phyloP scores from a whole-genome alignment of 1,140 invertebrate species.

The Leptinotarsa texana region DNA sequence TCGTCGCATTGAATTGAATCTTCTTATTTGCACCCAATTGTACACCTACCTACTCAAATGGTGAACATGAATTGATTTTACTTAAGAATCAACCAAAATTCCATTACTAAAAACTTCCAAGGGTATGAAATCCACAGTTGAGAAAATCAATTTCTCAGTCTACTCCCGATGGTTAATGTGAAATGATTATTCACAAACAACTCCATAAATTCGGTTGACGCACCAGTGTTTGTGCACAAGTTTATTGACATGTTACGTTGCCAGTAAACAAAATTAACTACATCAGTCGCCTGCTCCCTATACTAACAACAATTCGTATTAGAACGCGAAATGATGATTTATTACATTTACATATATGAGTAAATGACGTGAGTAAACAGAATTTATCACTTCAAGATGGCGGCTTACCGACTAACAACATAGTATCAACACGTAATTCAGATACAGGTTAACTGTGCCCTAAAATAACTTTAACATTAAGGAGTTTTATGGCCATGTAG shows the following conservation, averaged over 20 bases:
- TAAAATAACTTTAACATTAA: too few relatives aligned
- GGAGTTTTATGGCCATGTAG: too few relatives aligned
- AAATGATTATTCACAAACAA: constrained; percentile 4
- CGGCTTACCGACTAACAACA: constrained; percentile 23
- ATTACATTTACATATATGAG: constrained; percentile 35
- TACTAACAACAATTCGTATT: constrained; percentile 32
- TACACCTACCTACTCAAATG: too few relatives aligned
- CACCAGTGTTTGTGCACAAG: neutral
- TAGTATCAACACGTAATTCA: constrained; percentile 21
- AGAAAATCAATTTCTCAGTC: too few relatives aligned
- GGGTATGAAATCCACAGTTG: too few relatives aligned
- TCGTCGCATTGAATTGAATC: too few relatives aligned
- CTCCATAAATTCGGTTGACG: neutral
- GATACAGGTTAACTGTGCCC: neutral
- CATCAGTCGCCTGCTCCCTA: constrained; percentile 26
- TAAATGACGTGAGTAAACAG: constrained; percentile 42
- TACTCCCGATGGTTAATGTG: neutral
- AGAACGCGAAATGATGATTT: constrained; percentile 40
- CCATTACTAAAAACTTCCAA: too few relatives aligned
- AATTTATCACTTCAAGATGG: constrained; percentile 41
- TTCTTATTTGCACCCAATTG: too few relatives aligned
- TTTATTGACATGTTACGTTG: constrained; percentile 26
- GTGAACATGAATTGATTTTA: too few relatives aligned
- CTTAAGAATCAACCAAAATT: too few relatives aligned
- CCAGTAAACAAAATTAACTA: constrained; percentile 32